phyloP scores from a whole-genome alignment of 1,140 invertebrate species.

The Panagrolaimus sp. region DNA sequence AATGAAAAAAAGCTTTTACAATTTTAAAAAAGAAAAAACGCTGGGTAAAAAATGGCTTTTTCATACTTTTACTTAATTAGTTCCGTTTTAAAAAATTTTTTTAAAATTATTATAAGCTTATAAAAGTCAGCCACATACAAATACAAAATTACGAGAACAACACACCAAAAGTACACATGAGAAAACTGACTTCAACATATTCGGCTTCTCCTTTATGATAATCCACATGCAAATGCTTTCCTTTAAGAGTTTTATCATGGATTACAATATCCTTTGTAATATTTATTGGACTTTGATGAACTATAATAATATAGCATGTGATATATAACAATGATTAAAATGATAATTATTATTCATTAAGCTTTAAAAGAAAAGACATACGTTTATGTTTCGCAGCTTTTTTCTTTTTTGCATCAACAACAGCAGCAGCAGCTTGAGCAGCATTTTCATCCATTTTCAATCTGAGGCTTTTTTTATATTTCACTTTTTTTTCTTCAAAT shows the following conservation, averaged over 20 bases:
- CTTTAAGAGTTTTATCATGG: slow-evolving; percentile 22
- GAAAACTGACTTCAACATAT: slow-evolving; percentile 16
- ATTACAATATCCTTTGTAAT: slow-evolving; percentile 37
- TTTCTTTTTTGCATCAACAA: too few species aligned
- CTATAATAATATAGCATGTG: background rate
- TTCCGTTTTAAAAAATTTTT: background rate
- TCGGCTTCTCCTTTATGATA: slow-evolving; percentile 26
- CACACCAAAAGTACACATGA: background rate
- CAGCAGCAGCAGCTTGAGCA: too few species aligned
- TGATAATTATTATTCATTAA: too few species aligned
- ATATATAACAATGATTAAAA: too few species aligned
- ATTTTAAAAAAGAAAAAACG: background rate
- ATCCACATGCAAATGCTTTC: slow-evolving; percentile 21
- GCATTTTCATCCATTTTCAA: too few species aligned
- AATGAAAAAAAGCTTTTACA: slow-evolving; percentile 2
- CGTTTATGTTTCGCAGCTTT: too few species aligned
- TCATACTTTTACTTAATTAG: background rate
- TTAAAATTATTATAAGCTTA: too few species aligned
- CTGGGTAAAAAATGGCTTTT: too few species aligned
- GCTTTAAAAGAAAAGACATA: too few species aligned
- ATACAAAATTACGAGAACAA: background rate
- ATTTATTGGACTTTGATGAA: slow-evolving; percentile 45
- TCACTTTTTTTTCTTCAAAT: too few species aligned
- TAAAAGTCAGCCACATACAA: too few species aligned
- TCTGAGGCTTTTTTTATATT: too few species aligned